Percentiles rank a stretch among this genome's conserved stretches.
Conservation (phyloP, 2,797 vertebrate species). For the Xenops minutus region DNA sequence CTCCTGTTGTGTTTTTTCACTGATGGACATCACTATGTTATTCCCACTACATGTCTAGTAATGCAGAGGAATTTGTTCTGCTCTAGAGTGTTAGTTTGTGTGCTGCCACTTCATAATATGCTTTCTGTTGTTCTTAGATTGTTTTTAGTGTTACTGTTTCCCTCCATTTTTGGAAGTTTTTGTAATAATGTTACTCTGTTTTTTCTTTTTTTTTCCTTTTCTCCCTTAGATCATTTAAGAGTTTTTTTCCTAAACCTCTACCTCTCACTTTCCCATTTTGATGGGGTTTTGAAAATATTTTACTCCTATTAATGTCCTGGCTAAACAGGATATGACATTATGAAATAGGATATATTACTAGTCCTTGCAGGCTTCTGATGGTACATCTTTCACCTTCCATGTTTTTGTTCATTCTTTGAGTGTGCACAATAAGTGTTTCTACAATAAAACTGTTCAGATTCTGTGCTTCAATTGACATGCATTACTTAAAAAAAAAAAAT, state of each 20-base stretch:
- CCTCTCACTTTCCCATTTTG: conserved; percentile 47
- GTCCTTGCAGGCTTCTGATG: neutral
- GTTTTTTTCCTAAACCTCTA: conserved; percentile 26
- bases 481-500: neutral
- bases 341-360: neutral
- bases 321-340: neutral
- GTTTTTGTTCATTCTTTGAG: neutral
- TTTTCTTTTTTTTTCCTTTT: neutral
- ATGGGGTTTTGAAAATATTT: conserved; percentile 42
- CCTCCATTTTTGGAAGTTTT: neutral
- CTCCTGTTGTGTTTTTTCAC: neutral
- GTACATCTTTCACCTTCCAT: conserved; percentile 9
- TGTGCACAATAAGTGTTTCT: conserved; percentile 6
- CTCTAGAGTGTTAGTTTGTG: neutral
- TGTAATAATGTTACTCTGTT: neutral
- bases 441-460: conserved; percentile 29
- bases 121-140: conserved; percentile 3
- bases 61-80: neutral
- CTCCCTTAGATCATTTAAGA: neutral
- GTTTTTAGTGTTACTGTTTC: neutral
- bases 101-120: neutral
- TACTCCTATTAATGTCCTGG: neutral
- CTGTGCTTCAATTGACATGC: neutral
- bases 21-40: neutral
- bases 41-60: neutral